Conservation (phyloP, 2,113 vertebrate species). For the Tonatia bakeri region DNA sequence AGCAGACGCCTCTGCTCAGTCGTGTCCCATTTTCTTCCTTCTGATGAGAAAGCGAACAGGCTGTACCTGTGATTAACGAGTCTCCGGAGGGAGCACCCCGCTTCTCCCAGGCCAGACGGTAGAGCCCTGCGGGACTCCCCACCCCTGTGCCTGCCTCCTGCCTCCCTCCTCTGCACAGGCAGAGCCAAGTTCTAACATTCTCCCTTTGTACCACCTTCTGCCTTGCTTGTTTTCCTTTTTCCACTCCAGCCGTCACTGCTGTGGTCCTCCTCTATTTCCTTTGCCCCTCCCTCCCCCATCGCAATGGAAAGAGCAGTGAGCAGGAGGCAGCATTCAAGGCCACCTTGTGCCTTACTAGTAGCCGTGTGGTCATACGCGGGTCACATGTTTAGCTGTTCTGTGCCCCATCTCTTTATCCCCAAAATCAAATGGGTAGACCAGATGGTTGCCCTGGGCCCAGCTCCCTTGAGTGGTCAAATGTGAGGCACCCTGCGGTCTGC, state of each 20-base stretch:
- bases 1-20: background rate
- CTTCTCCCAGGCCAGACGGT: background rate
- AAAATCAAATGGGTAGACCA: background rate
- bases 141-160: background rate
- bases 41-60: background rate
- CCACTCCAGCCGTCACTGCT: background rate
- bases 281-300: background rate
- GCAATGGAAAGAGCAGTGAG: background rate
- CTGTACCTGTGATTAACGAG: background rate
- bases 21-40: background rate
- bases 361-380: background rate
- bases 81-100: background rate
- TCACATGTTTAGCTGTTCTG: background rate
- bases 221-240: background rate
- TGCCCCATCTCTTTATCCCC: background rate
- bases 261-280: background rate
- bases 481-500: too few relatives aligned
- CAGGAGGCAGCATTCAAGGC: background rate
- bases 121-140: background rate
- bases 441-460: background rate
- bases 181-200: background rate
- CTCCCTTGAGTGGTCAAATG: background rate
- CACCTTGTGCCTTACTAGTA: background rate
- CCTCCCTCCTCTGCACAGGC: background rate
- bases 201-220: background rate